phyloP scores from a whole-genome alignment of 2,888 invertebrate species.

The Drosophila rubida region DNA sequence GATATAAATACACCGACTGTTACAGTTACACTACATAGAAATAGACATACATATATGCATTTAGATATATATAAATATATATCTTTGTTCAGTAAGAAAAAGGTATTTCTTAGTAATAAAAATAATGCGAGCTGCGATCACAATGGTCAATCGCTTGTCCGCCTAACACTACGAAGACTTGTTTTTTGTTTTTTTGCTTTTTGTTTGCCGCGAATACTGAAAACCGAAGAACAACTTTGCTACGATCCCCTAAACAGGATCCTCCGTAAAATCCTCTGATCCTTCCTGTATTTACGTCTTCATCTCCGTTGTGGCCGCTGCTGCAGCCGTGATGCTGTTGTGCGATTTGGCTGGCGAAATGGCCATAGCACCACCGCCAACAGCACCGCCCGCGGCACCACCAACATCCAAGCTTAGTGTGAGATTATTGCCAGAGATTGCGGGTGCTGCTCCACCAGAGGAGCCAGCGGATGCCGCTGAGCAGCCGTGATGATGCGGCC shows the following conservation, averaged over 20 bases:
- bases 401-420: slow-evolving; percentile 67
- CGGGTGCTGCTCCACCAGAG: slow-evolving; percentile 37
- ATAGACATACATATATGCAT: slow-evolving; percentile 35
- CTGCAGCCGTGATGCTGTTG: slow-evolving; percentile 64
- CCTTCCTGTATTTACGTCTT: slow-evolving; percentile 60
- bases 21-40: slow-evolving; percentile 57
- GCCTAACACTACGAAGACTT: slow-evolving; percentile 66
- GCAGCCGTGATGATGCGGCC: slow-evolving; percentile 68
- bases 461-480: slow-evolving; percentile 38
- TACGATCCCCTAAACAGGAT: neutral
- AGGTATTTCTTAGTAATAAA: slow-evolving; percentile 19
- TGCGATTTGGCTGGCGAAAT: slow-evolving; percentile 81
- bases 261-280: slow-evolving; percentile 2
- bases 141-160: slow-evolving; percentile 17
- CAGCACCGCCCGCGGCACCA: slow-evolving; percentile 40
- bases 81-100: slow-evolving; percentile 73
- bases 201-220: slow-evolving; percentile 64
- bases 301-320: slow-evolving; percentile 51
- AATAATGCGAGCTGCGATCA: slow-evolving; percentile 45
- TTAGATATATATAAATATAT: slow-evolving; percentile 52
- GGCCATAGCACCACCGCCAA: slow-evolving; percentile 55
- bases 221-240: slow-evolving; percentile 32
- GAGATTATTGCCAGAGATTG: slow-evolving; percentile 71
- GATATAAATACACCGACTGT: slow-evolving; percentile 56
- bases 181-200: slow-evolving; percentile 21